Percentiles rank a stretch among this genome's conserved stretches.
phyloP scores from a whole-genome alignment of 2,888 invertebrate genomes.

The Panopea generosa region DNA sequence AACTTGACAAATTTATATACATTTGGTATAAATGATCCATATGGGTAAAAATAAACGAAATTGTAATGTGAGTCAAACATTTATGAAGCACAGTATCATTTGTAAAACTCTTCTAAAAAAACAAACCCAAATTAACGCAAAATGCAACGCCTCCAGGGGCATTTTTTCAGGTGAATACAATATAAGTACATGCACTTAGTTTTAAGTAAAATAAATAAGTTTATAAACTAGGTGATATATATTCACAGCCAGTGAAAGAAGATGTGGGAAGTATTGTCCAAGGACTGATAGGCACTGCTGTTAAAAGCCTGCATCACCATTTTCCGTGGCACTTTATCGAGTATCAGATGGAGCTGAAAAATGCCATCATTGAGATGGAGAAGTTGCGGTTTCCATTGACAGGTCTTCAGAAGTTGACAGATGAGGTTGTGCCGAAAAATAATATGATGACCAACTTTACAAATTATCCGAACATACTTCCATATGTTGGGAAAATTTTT shows the following conservation, averaged over 20 bases:
- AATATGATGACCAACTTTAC: slow-evolving; percentile 2
- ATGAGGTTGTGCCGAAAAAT: background rate
- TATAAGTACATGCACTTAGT: background rate
- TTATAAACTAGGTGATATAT: no score
- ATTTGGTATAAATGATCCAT: no score
- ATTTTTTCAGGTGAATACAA: no score
- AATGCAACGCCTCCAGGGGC: no score
- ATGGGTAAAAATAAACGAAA: no score
- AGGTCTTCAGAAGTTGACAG: background rate
- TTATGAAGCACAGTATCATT: no score
- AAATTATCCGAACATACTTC: background rate
- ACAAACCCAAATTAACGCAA: no score
- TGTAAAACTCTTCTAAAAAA: no score
- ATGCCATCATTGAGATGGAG: slow-evolving; percentile 26
- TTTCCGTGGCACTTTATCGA: slow-evolving; percentile 43
- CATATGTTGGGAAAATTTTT: slow-evolving; percentile 11
- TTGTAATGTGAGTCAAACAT: no score
- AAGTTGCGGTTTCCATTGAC: background rate
- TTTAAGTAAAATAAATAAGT: no score
- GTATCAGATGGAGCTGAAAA: slow-evolving; percentile 39
- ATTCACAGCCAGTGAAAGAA: background rate
- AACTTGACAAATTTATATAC: no score
- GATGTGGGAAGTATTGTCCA: slow-evolving; percentile 1
- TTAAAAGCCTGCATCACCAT: slow-evolving; percentile 8
- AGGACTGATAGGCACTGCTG: slow-evolving; percentile 8